A percentile compares a stretch with the other conserved stretches of the same genome.
Conservation (phyloP, 2,113 vertebrate genomes). For the Centrocercus urophasianus region DNA sequence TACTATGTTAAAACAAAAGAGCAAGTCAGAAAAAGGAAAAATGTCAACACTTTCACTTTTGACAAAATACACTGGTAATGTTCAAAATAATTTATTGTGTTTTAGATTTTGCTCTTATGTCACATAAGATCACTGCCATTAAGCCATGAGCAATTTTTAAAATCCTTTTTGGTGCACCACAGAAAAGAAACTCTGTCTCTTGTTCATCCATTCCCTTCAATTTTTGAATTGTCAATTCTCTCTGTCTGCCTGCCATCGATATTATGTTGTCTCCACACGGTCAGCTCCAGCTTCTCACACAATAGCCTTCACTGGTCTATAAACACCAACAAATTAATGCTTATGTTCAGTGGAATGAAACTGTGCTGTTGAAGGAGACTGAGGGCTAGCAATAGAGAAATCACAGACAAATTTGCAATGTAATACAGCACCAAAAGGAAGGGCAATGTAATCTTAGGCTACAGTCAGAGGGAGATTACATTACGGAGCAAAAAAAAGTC, state of each 20-base stretch:
- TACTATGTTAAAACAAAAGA: background rate
- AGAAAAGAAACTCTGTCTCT: background rate
- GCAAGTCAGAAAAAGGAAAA: background rate
- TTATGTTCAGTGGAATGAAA: background rate
- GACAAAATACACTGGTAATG: background rate
- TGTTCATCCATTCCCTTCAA: background rate
- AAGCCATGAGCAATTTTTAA: background rate
- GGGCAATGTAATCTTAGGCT: background rate
- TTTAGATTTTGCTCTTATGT: background rate
- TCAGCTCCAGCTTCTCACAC: background rate
- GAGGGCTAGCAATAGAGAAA: background rate
- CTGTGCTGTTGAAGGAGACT: background rate
- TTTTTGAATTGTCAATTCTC: slow-evolving; percentile 1
- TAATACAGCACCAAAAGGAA: background rate
- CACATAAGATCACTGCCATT: background rate
- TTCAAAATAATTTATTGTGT: background rate
- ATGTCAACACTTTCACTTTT: background rate
- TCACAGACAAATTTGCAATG: slow-evolving; percentile 1
- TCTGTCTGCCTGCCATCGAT: background rate
- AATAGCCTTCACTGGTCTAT: background rate
- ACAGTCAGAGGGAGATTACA: background rate
- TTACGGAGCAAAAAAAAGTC: background rate
- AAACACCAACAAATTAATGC: slow-evolving; percentile 54
- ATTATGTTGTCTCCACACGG: background rate
- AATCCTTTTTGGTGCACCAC: background rate